Evolutionary conservation across 2,888 invertebrate species (phyloP).

Genomic region (Galerucella nymphaeae): DNA sequence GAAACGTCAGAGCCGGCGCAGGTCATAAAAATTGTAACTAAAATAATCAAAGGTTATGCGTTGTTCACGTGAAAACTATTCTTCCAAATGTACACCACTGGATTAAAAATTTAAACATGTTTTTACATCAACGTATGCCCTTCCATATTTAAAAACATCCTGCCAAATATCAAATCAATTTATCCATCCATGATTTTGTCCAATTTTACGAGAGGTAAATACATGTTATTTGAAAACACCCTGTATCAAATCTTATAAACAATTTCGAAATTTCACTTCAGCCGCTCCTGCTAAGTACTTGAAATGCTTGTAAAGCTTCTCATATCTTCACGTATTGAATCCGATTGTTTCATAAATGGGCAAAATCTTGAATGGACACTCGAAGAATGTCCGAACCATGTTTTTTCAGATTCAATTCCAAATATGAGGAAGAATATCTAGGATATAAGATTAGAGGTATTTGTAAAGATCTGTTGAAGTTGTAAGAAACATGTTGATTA

Average conservation of each 20-base stretch:
- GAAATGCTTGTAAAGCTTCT: background rate
- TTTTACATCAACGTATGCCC: too few relatives aligned
- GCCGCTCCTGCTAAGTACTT: background rate
- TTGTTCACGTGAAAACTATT: too few relatives aligned
- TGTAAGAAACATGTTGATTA: background rate
- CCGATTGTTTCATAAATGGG: constrained; percentile 17
- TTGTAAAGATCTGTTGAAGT: background rate
- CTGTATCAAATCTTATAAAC: background rate
- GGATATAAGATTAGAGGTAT: constrained; percentile 3
- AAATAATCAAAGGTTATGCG: too few relatives aligned
- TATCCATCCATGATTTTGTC: too few relatives aligned
- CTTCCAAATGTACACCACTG: too few relatives aligned
- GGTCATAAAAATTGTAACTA: too few relatives aligned
- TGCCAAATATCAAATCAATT: too few relatives aligned
- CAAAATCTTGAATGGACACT: constrained; percentile 17
- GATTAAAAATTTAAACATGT: too few relatives aligned
- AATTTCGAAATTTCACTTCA: background rate
- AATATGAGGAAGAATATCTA: constrained; percentile 29
- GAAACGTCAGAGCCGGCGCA: too few relatives aligned
- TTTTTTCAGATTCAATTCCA: constrained; percentile 21
- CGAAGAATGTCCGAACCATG: constrained; percentile 29
- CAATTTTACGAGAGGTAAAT: too few relatives aligned
- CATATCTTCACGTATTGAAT: constrained; percentile 4
- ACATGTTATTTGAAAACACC: too few relatives aligned
- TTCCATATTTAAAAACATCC: too few relatives aligned